Base-by-base conservation (phyloP, 2,797 vertebrate species). In the Scolopax bukidnonensis region DNA sequence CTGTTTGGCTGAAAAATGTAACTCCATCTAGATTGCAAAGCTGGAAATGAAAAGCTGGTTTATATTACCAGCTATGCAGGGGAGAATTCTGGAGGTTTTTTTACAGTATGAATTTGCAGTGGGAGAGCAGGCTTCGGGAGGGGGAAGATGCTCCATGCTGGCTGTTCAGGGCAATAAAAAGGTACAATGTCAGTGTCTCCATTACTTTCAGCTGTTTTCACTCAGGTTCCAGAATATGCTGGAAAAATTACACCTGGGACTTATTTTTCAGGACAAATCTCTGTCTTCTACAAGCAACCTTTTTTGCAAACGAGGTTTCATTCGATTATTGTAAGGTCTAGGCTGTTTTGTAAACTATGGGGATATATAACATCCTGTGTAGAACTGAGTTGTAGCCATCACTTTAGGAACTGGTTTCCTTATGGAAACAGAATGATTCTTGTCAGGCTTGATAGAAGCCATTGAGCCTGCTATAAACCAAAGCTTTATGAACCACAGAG, bases 61-160 rank as follows among this genome's bases (percentile, higher is more conserved):
- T 64, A 5, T 48, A 5, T 60, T 38, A 25, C n/a, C 17, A 41
- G 5, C 21, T 25, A 10, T 3, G 16, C 18, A 24, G 43, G 33
- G 43, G 38, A 2, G 11, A 16, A 8, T 54, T 16, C 45, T 56
- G 53, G 32, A 45, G 8, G 2, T 30, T 63, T 69, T 69, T 74
- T 60, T 30, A 25, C 33, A 21, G 57, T 15, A 33, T 43, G 43
- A 28, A 17, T 27, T 23, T 16, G 6, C 4, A 13, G 4, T 4
- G 10, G 32, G 28, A 15, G 33, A n/a, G 32, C 7, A 9, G 43
- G 23, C 12, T 23, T 21, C 10, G 4, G 45, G 33, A 6, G 7
- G 65, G 2, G 3, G 48, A 6, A 30, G n/a, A 4, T 15, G 7
- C n/a, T 21, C 27, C 1, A 0, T 24, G 38, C 38, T 33, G 59